Conservation (phyloP, 2,797 vertebrate species). For the Chelidonichthys spinosus region DNA sequence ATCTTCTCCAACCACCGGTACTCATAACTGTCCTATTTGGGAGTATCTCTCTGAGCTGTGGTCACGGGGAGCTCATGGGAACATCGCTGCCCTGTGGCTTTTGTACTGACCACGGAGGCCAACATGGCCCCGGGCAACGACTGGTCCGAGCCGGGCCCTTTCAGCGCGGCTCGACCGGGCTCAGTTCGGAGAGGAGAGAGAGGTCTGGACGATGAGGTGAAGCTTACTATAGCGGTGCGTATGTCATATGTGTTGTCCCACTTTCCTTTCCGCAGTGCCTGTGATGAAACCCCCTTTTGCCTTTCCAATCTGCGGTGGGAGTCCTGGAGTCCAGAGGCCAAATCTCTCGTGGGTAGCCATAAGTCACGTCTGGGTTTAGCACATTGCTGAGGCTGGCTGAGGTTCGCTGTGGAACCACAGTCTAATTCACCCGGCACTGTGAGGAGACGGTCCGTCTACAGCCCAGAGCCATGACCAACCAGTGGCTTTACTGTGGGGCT, state of each 20-base stretch:
- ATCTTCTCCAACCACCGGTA: slow-evolving; percentile 68
- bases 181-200: slow-evolving; percentile 43
- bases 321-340: slow-evolving; percentile 66
- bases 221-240: slow-evolving; percentile 47
- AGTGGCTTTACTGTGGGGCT: slow-evolving; percentile 74
- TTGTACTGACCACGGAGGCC: slow-evolving; percentile 54
- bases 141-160: slow-evolving; percentile 52
- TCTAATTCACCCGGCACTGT: slow-evolving; percentile 76
- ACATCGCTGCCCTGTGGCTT: slow-evolving; percentile 68
- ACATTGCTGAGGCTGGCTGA: slow-evolving; percentile 81
- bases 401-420: slow-evolving; percentile 80
- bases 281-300: slow-evolving; percentile 62
- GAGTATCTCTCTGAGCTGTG: slow-evolving; percentile 69
- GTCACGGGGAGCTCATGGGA: slow-evolving; percentile 70
- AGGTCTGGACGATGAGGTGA: slow-evolving; percentile 47
- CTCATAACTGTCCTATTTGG: slow-evolving; percentile 63
- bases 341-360: slow-evolving; percentile 77
- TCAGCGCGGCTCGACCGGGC: slow-evolving; percentile 46
- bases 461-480: slow-evolving; percentile 80
- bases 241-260: slow-evolving; percentile 55
- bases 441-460: slow-evolving; percentile 83
- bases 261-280: slow-evolving; percentile 60
- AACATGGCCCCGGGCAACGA: slow-evolving; percentile 33
- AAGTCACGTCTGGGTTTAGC: slow-evolving; percentile 83
- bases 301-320: slow-evolving; percentile 64